Conservation (phyloP, 2,797 vertebrate species). For the Bradypodion ventrale region DNA sequence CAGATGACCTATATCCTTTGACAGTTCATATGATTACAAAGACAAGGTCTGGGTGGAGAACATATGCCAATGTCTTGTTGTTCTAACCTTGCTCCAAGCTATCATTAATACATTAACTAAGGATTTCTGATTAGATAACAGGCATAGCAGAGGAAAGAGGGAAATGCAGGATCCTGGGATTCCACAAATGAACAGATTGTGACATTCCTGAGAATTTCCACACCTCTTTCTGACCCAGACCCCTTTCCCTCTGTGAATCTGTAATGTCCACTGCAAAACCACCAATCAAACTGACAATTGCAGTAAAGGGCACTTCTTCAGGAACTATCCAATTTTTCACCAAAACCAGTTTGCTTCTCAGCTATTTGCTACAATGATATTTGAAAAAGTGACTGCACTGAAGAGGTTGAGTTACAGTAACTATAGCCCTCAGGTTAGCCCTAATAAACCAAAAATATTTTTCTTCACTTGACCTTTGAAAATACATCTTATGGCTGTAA, state of each 20-base stretch:
- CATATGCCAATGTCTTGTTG: background rate
- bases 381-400: background rate
- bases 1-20: no score
- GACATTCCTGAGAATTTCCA: background rate
- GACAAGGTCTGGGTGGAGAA: background rate
- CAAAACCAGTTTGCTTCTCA: background rate
- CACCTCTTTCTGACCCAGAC: background rate
- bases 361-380: background rate
- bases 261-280: background rate
- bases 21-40: no score
- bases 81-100: background rate
- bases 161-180: background rate
- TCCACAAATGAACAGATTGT: background rate
- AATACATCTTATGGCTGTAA: background rate
- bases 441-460: background rate
- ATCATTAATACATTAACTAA: background rate
- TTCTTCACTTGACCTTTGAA: conserved; percentile 26
- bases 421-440: background rate
- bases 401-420: conserved; percentile 13
- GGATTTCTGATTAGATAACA: background rate
- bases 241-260: background rate
- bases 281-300: background rate
- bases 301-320: background rate
- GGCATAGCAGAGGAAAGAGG: background rate
- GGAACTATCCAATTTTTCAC: background rate